Base-by-base conservation (phyloP, 2,113 vertebrate species). In the Cyanoramphus novaezelandiae region DNA sequence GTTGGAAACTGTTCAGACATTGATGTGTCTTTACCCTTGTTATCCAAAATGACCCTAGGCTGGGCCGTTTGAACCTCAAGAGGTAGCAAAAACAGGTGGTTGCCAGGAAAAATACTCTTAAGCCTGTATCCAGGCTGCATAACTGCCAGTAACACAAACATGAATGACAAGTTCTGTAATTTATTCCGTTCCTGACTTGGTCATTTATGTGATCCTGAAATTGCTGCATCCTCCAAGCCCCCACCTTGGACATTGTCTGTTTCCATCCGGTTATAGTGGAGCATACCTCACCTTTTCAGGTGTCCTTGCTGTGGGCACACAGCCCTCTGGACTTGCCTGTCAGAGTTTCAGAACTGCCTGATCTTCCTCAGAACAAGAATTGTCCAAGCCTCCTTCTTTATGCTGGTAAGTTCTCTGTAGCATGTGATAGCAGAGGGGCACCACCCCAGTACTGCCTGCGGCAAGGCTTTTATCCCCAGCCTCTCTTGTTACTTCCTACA, bases 21-120 rank as follows among this genome's bases (percentile, higher is more conserved):
- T 64, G 37, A 50, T 90, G 27, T 0, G 3, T 88, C 64, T 74
- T 88, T 28, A 43, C 64, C 21, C 41, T 79, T 2, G 3, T 91
- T 71, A 75, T 65, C 47, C 75, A 50, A 74, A 60, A 43, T 77
- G 59, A 86, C 77, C 44, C 12, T 43, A 37, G 65, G 49, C 41
- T 86, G 37, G 20, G n/a, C 82, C 81, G 33, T 76, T 90, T 86
- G 53, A 77, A 65, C 77, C 50, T 93, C 47, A 65, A 76, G 50
- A 62, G 86, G 29, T 23, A 74, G 83, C 72, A 78, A 78, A 92
- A 91, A 13, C 29, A 92, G 27, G n/a, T 88, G 9, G n/a, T 71
- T 94, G 76, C 80, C 74, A 93, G 89, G 72, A 93, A 89, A 25
- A 95, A 75, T 59, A 63, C 46, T 78, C 29, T 60, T 89, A 63